Conservation (phyloP, 2,888 invertebrate genomes). For the Augiades crinisus region DNA sequence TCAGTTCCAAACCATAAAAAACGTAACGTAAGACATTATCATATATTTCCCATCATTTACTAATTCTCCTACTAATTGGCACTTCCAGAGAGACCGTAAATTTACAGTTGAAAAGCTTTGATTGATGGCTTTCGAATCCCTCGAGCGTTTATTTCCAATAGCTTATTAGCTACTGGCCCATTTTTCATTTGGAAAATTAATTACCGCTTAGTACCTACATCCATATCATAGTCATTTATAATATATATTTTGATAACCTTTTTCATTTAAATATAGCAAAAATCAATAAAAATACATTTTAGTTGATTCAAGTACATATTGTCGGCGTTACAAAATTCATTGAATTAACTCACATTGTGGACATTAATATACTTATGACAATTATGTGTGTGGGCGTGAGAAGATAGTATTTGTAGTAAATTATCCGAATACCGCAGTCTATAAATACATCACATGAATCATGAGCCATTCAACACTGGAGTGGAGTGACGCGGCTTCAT, state of each 20-base stretch:
- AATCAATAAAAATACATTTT: no score
- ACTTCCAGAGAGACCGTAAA: not conserved
- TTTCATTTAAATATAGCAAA: no score
- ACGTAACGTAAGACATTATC: not conserved
- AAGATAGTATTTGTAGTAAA: conserved; percentile 66
- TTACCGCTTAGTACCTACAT: no score
- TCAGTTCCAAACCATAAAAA: not conserved
- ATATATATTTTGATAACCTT: no score
- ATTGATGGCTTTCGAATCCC: not conserved
- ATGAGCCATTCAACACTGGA: conserved; percentile 57
- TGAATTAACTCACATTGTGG: not conserved
- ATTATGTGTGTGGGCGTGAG: conserved; percentile 41
- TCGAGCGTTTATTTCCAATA: not conserved
- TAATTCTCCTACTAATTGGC: not conserved
- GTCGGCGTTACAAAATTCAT: no score
- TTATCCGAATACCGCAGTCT: conserved; percentile 55
- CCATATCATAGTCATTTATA: no score
- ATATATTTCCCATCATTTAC: conserved; percentile 8
- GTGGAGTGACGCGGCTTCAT: conserved; percentile 55
- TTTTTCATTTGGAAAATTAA: not conserved
- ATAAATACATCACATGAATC: conserved; percentile 69
- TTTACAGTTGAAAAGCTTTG: not conserved
- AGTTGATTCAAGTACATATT: no score
- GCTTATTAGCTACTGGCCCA: conserved; percentile 1
- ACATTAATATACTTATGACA: conserved; percentile 1